Percentiles rank a stretch among this genome's conserved stretches.
These are phyloP conservation scores for Dasysyrphus albostriatus DNA, from an alignment of 2,888 invertebrate genomes.

Conservation along the genomic window DNA sequence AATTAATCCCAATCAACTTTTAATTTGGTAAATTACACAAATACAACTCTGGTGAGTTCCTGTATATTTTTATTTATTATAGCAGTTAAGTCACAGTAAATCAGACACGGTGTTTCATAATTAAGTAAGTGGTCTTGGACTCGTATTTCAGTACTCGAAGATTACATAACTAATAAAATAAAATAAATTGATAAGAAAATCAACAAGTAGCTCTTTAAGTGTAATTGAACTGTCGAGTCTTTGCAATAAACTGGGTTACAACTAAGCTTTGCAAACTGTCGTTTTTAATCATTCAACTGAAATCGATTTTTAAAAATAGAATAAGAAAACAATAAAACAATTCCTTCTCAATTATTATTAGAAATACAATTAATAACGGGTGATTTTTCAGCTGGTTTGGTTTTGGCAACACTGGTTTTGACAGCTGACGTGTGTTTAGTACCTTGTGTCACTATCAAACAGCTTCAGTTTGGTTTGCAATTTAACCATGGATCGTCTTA, in stretches of 20 bases:
- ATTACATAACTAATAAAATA: neutral
- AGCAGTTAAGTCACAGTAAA: neutral
- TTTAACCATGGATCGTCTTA: too few species aligned
- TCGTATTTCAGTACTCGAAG: neutral
- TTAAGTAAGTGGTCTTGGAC: neutral
- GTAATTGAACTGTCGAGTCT: conserved; percentile 4
- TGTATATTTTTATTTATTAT: neutral
- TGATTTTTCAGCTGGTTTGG: too few species aligned
- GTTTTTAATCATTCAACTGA: neutral
- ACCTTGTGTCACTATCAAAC: too few species aligned
- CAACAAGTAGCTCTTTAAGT: neutral
- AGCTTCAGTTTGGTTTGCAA: too few species aligned
- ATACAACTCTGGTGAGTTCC: neutral
- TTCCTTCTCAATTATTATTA: neutral
- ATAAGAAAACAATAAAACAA: neutral
- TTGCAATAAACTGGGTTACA: conserved; percentile 20
- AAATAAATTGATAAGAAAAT: neutral
- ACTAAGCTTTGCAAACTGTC: conserved; percentile 1
- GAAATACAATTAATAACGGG: too few species aligned
- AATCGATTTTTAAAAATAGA: neutral
- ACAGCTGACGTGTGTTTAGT: too few species aligned
- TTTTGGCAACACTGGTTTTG: too few species aligned
- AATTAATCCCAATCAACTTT: too few species aligned
- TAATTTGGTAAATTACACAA: too few species aligned
- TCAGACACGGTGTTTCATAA: neutral